Base-by-base conservation (phyloP, 2,113 vertebrate genomes). In the Trematocara variabile region DNA sequence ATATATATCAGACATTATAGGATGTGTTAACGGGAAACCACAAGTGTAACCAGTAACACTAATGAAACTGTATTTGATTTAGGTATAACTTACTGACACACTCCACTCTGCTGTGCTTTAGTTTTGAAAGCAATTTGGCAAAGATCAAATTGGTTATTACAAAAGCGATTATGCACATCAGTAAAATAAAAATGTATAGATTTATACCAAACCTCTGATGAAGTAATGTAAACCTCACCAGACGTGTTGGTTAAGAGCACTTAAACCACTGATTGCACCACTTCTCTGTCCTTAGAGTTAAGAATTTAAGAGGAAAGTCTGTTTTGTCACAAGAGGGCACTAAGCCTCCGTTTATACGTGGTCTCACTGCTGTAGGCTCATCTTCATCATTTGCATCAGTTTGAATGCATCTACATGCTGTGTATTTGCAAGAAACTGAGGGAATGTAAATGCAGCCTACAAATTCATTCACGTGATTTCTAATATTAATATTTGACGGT, bases 281-380 rank as follows among this genome's bases (percentile, higher is more conserved):
- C 34, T n/a, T 5, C 1, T 18, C 44, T 33, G 25, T 30, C 7
- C 20, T 63, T 3, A 4, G 25, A 34, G 5, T 9, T 30, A 44
- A 12, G 44, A 18, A 48, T 44, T 30, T 28, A 58, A 8, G 68
- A 48, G 37, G 3, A 28, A 25, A 48, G 16, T 65, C 2, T 82
- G 9, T 60, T 55, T 65, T 80, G 87, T 78, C 96, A 95, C 95
- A 89, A 86, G 94, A 89, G 90, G 96, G 94, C 95, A 95, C 92
- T 92, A 93, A 55, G 4, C 30, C 78, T 91, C 54, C 85, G 84
- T 80, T 84, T 34, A 68, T 48, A 53, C 41, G 44, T 10, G 2
- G 5, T 16, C 50, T 18, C 10, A 5, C 20, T 63, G 13, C 28
- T 30, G 53, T 46, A 9, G 37, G 6, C 30, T 14, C 63, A 68